Conservation (phyloP, 2,113 vertebrate species). For the Malaclemys terrapin region DNA sequence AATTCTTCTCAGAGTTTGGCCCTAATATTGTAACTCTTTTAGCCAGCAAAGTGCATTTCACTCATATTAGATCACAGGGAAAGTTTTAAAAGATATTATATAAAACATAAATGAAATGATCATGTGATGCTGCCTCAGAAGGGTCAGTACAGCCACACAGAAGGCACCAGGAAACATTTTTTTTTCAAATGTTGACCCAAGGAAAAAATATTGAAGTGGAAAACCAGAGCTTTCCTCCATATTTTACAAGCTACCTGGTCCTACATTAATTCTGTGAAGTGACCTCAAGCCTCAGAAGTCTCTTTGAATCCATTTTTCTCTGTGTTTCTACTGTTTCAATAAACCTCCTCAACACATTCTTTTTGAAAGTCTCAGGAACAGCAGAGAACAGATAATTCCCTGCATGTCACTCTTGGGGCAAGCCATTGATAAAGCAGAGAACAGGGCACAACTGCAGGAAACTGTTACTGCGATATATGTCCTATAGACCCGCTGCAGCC, state of each 20-base stretch:
- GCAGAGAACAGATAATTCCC: conserved; percentile 30
- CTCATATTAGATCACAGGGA: not conserved
- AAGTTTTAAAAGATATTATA: not conserved
- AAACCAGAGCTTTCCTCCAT: not conserved
- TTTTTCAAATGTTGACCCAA: not conserved
- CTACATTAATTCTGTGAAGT: not conserved
- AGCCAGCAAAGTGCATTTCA: not conserved
- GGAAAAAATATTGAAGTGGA: not conserved
- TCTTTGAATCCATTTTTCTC: not conserved
- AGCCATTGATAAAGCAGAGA: conserved; percentile 8
- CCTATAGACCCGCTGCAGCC: not conserved
- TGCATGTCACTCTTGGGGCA: conserved; percentile 12
- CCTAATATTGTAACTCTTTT: not conserved
- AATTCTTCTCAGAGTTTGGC: not conserved
- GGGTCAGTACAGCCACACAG: not conserved
- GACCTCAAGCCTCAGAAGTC: not conserved
- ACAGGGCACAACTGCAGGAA: not conserved
- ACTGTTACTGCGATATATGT: conserved; percentile 4
- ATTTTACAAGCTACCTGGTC: not conserved
- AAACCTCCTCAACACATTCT: not conserved
- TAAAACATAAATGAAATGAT: not conserved
- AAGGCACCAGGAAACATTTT: not conserved
- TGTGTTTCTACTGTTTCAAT: conserved; percentile 3
- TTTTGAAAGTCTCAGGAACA: conserved; percentile 12
- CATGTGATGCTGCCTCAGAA: not conserved